These are phyloP conservation scores for Grallaria varia DNA, from an alignment of 2,113 vertebrate genomes.

Conservation along the genomic window DNA sequence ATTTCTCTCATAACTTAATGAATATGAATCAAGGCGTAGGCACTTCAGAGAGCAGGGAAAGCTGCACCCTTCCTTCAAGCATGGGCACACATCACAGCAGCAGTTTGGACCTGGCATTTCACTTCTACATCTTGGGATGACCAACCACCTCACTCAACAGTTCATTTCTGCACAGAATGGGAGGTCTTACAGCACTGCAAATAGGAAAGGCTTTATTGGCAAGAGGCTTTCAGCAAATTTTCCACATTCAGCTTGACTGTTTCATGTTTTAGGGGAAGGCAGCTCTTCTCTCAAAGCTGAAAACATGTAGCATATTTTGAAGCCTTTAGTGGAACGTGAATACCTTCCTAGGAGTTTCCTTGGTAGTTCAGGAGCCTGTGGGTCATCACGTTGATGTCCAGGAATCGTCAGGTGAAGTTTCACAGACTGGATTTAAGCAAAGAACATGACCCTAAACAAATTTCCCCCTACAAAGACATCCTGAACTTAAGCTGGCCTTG, in stretches of 20 bases:
- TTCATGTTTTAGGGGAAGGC: neutral
- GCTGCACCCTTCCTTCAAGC: neutral
- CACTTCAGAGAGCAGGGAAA: neutral
- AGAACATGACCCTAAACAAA: neutral
- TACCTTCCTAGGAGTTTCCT: neutral
- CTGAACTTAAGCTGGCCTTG: neutral
- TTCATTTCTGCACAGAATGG: neutral
- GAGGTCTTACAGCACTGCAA: neutral
- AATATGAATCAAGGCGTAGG: neutral
- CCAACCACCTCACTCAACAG: neutral
- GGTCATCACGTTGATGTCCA: neutral
- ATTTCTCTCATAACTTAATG: neutral
- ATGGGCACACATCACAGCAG: neutral
- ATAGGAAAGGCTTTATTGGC: neutral
- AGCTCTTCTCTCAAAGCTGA: neutral
- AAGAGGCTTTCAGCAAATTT: neutral
- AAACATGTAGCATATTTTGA: neutral
- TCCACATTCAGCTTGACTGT: neutral
- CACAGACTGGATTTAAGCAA: neutral
- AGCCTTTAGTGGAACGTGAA: neutral
- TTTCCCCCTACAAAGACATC: fast-evolving
- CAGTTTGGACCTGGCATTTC: neutral
- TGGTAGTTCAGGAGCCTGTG: neutral
- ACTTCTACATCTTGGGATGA: neutral
- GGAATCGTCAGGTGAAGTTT: neutral